These are phyloP conservation scores for Microctonus brassicae DNA, from an alignment of 2,888 invertebrate species.

Conservation along the genomic window DNA sequence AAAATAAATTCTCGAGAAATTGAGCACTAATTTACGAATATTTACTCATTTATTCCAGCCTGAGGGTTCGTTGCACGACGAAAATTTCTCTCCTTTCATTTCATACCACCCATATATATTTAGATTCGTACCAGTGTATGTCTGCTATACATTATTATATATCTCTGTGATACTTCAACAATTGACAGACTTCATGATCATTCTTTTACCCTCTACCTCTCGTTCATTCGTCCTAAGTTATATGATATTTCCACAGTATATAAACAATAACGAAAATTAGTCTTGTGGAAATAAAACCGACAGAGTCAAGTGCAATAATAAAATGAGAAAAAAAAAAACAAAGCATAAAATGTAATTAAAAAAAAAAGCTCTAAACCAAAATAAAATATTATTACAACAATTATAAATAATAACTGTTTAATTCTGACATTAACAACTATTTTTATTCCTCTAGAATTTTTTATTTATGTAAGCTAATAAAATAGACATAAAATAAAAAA, in stretches of 20 bases:
- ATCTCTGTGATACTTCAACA: not conserved
- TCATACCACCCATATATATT: too few relatives aligned
- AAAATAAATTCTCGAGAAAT: slow-evolving; percentile 35
- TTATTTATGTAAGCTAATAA: too few relatives aligned
- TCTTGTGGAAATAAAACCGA: not conserved
- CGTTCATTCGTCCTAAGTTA: not conserved
- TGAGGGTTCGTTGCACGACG: slow-evolving; percentile 39
- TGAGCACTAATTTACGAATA: slow-evolving; percentile 48
- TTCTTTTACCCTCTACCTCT: not conserved
- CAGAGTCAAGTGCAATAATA: not conserved
- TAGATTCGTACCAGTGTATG: not conserved
- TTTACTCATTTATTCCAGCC: slow-evolving; percentile 53
- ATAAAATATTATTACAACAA: too few relatives aligned
- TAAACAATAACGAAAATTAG: not conserved
- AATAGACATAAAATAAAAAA: too few relatives aligned
- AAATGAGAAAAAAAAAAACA: not conserved
- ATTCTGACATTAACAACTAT: too few relatives aligned
- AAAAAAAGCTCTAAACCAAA: too few relatives aligned
- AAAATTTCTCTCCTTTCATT: not conserved
- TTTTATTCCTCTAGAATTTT: too few relatives aligned
- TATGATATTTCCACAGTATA: not conserved
- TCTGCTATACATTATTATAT: not conserved
- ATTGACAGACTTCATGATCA: not conserved
- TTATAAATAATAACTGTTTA: too few relatives aligned
- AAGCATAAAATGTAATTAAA: not conserved